These are phyloP conservation scores for Apis laboriosa DNA, from an alignment of 1,140 invertebrate species.

Conservation along the genomic window DNA sequence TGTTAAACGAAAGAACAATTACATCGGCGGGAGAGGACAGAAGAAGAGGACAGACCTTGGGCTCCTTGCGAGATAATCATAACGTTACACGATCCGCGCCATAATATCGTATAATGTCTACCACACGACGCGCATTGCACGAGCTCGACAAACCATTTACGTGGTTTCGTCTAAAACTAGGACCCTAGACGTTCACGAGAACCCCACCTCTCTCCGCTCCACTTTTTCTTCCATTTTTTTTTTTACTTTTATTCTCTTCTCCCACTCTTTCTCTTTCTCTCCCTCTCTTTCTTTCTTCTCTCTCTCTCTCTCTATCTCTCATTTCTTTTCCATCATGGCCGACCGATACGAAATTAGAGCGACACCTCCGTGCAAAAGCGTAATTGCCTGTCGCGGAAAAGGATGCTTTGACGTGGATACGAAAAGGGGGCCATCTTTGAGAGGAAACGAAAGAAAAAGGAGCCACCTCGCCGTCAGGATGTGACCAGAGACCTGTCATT, in stretches of 20 bases:
- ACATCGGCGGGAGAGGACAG: conserved; percentile 64
- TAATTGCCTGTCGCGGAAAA: conserved; percentile 21
- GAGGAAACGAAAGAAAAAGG: conserved; percentile 36
- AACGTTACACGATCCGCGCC: conserved; percentile 75
- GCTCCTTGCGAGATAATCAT: conserved; percentile 77
- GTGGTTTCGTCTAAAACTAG: conserved; percentile 45
- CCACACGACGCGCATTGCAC: conserved; percentile 71
- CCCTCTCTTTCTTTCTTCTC: not conserved
- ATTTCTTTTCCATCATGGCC: too few relatives aligned
- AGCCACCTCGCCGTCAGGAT: conserved; percentile 33
- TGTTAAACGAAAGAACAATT: conserved; percentile 72
- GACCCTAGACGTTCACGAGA: not conserved
- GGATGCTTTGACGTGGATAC: conserved; percentile 18
- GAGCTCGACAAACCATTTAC: conserved; percentile 53
- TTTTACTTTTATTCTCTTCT: not conserved
- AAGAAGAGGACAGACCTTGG: conserved; percentile 73
- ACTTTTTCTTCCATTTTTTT: not conserved
- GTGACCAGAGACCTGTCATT: conserved; percentile 38
- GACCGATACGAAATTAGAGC: conserved; percentile 58
- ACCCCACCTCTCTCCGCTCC: not conserved
- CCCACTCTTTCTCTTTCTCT: not conserved
- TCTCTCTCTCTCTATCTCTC: not conserved
- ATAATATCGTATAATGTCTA: conserved; percentile 72
- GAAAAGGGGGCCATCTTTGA: conserved; percentile 19
- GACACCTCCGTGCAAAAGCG: not conserved